phyloP scores from a whole-genome alignment of 2,888 invertebrate genomes.

The Aporophyla lueneburgensis region DNA sequence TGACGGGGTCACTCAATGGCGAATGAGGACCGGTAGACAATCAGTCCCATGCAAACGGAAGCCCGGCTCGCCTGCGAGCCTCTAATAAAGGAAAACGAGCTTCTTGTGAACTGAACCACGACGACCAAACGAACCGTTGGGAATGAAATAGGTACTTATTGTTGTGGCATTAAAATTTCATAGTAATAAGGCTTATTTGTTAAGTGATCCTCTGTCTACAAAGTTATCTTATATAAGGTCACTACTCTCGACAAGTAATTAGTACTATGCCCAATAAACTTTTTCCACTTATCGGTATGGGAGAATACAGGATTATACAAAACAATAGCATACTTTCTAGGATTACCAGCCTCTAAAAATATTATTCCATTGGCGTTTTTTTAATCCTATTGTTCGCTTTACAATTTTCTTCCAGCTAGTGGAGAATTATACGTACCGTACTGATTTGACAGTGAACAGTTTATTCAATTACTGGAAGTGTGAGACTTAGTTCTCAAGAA shows the following conservation, averaged over 20 bases:
- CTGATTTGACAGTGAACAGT: conserved; percentile 23
- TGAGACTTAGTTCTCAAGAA: conserved; percentile 13
- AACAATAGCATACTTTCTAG: conserved; percentile 15
- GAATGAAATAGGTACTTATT: conserved; percentile 70
- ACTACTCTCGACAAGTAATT: conserved; percentile 19
- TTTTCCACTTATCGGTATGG: conserved; percentile 19
- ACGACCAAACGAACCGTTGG: conserved; percentile 77
- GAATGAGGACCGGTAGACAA: conserved; percentile 72
- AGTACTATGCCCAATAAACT: conserved; percentile 1
- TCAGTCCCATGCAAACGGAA: conserved; percentile 78
- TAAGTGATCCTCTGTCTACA: conserved; percentile 9
- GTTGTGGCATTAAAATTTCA: conserved; percentile 50
- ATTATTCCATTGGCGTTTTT: conserved; percentile 11
- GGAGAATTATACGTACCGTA: no score
- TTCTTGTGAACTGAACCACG: conserved; percentile 78
- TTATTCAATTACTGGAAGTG: conserved; percentile 45
- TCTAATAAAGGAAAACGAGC: conserved; percentile 78
- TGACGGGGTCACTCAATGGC: conserved; percentile 72
- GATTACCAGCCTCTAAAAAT: conserved; percentile 6
- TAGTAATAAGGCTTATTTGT: conserved; percentile 35
- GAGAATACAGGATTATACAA: conserved; percentile 11
- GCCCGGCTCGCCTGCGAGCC: conserved; percentile 67
- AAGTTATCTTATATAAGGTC: conserved; percentile 19
- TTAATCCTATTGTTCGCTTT: conserved; percentile 12
- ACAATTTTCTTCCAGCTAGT: conserved; percentile 11